Conservation (phyloP, 2,113 vertebrate species). For the Pseudopipra pipra region DNA sequence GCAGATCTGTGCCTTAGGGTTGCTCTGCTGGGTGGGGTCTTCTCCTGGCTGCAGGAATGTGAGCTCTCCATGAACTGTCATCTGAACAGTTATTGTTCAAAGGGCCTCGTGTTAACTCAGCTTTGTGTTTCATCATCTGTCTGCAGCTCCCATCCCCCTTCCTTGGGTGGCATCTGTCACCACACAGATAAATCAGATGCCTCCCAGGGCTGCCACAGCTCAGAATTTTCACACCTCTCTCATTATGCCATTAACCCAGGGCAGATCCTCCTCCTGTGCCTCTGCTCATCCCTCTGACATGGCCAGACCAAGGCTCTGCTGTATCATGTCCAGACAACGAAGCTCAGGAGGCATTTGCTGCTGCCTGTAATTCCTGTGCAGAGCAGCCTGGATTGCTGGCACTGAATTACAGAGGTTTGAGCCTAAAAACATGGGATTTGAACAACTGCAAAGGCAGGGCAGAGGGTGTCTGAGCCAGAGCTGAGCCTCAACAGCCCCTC, state of each 20-base stretch:
- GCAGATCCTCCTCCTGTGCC: background rate
- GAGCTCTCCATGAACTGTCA: background rate
- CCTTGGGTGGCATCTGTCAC: slow-evolving; percentile 32
- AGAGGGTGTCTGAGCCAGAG: background rate
- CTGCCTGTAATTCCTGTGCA: slow-evolving; percentile 19
- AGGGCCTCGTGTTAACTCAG: background rate
- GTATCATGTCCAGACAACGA: slow-evolving; percentile 45
- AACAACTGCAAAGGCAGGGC: background rate
- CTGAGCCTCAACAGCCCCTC: background rate
- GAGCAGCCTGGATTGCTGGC: background rate
- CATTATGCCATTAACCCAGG: background rate
- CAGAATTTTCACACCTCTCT: slow-evolving; percentile 24
- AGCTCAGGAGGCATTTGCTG: slow-evolving; percentile 24
- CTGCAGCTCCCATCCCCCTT: background rate
- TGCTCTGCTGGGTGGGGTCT: background rate
- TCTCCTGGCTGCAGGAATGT: background rate
- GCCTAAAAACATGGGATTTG: background rate
- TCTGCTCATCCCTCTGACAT: slow-evolving; percentile 25
- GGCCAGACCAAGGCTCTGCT: slow-evolving; percentile 33
- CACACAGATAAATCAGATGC: background rate
- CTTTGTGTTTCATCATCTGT: background rate
- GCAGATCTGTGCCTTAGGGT: background rate
- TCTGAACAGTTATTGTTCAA: background rate
- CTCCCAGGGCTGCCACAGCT: background rate
- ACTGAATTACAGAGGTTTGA: background rate